A percentile compares a stretch with the other conserved stretches of the same genome.
phyloP scores from a whole-genome alignment of 2,797 vertebrate genomes.

The Gallirallus australis region DNA sequence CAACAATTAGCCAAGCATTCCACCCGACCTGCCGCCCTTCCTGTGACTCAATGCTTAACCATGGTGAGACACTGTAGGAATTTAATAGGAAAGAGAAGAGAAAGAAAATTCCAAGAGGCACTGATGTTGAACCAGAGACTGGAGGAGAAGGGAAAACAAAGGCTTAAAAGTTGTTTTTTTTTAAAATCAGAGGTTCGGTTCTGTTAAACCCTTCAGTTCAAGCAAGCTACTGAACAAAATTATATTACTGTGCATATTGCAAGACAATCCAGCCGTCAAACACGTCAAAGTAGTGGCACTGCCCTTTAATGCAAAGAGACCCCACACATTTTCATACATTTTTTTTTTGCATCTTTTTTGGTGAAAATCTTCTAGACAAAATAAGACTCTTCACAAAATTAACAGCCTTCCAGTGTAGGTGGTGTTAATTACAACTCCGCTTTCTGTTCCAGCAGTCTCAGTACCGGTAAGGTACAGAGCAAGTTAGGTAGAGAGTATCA shows the following conservation, averaged over 20 bases:
- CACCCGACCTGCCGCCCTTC: background rate
- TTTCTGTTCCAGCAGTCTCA: background rate
- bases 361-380: background rate
- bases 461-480: background rate
- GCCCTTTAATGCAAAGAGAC: background rate
- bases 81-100: background rate
- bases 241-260: background rate
- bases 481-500: background rate
- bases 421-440: background rate
- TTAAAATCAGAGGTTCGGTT: background rate
- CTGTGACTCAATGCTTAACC: background rate
- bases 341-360: background rate
- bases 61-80: background rate
- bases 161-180: background rate
- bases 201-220: background rate
- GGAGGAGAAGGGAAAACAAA: background rate
- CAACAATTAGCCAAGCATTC: background rate
- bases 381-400: background rate
- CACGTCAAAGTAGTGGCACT: background rate
- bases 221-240: background rate
- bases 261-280: background rate
- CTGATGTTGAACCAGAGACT: background rate
- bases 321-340: background rate
- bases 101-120: background rate
- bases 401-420: background rate